Base-by-base conservation (phyloP, 1,140 invertebrate genomes). In the Pseudomyrmex flavicornis region DNA sequence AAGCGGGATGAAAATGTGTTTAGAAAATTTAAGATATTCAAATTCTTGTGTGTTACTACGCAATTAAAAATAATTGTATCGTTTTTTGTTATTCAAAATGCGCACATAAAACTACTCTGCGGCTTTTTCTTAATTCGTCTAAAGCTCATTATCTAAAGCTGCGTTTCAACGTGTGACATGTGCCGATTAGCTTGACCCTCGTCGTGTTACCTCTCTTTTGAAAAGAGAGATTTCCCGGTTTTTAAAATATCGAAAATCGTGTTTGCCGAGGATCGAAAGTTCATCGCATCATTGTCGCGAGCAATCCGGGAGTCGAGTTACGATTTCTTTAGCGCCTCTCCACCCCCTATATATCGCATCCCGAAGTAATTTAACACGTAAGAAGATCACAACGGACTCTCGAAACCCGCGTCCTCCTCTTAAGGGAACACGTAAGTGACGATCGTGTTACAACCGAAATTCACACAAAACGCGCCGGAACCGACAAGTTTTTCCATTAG, bases 301-400 rank as follows among this genome's bases (percentile, higher is more conserved):
- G 86, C 91, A 93, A 93, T 93, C 92, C 76, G 91, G 35, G 93
- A 92, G 91, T 94, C 93, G 92, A 92, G 89, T 94, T 94, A 91
- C 93, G 92, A 62, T 69, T 75, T 87, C 69, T 85, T 35, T 83
- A 76, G 80, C 90, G 69, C 63, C 80, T 86, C 69, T 82, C 73
- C 48, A 7, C 13, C 5, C 86, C 77, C 70, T 22, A 10, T 26
- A 70, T 91, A 89, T 90, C 89, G 86, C 89, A 87, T 90, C 90
- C 88, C 86, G 85, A 76, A 91, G 93, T 93, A 94, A 93, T 93
- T 92, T 93, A 93, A 94, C 91, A 91, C 93, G 93, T 90, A 85
- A 90, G 91, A 89, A 92, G 91, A 90, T 79, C 82, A 88, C 88
- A 91, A 91, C 92, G 35, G 35, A 89, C 85, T 82, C 82, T 79